Percentiles rank a stretch among this genome's conserved stretches.
These are phyloP conservation scores for Myodes glareolus DNA, from an alignment of 2,113 vertebrate genomes.

Conservation along the genomic window DNA sequence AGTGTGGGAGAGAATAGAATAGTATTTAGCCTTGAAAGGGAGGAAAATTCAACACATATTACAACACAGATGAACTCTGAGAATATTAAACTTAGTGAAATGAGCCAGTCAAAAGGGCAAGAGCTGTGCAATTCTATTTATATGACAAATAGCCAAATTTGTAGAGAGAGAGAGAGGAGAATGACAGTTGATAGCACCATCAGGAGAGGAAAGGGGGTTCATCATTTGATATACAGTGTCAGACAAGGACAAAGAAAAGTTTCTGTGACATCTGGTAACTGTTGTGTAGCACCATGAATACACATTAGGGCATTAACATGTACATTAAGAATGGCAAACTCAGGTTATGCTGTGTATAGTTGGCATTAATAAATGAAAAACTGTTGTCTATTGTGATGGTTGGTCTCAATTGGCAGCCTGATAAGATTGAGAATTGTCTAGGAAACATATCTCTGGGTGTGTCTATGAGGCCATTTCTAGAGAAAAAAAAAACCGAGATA, in stretches of 20 bases:
- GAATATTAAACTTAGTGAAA: not conserved
- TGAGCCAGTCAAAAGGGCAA: not conserved
- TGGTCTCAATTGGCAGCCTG: not conserved
- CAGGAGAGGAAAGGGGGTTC: accelerated
- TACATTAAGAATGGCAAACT: not conserved
- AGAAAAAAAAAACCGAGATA: not conserved
- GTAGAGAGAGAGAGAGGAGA: not conserved
- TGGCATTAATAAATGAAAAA: not conserved
- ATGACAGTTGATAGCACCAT: not conserved
- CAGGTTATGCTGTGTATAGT: not conserved
- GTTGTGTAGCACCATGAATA: not conserved
- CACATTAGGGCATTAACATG: not conserved
- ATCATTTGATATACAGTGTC: not conserved
- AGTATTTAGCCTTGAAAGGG: not conserved
- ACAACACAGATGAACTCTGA: not conserved
- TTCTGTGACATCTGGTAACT: not conserved
- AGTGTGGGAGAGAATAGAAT: not conserved
- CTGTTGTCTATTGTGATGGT: not conserved
- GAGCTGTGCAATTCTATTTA: not conserved
- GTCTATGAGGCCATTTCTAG: not conserved
- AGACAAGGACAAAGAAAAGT: not conserved
- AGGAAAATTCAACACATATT: not conserved
- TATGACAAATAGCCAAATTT: not conserved
- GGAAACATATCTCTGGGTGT: not conserved
- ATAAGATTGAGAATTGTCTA: not conserved